Evolutionary conservation across 2,888 invertebrate species (phyloP).

Genomic region (Linnaemya tessellans): DNA sequence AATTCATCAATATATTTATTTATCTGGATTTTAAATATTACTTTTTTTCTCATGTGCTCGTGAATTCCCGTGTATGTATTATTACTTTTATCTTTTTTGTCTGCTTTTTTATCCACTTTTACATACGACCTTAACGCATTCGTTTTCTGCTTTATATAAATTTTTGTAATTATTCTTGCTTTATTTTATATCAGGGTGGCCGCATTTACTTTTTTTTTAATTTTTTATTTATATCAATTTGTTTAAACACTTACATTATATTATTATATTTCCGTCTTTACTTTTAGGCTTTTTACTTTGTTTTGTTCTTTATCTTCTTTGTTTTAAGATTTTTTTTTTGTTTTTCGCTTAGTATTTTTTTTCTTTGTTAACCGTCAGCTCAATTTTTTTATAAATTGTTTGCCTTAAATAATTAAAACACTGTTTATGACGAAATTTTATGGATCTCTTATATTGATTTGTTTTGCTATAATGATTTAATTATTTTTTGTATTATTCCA

Average conservation of each 20-base stretch:
- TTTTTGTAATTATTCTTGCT: conserved; percentile 24
- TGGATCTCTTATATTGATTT: conserved; percentile 7
- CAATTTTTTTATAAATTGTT: conserved; percentile 19
- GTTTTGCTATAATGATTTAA: neutral
- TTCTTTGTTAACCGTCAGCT: conserved; percentile 48
- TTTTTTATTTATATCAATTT: conserved; percentile 54
- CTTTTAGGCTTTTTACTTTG: conserved; percentile 63
- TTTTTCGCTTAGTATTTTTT: conserved; percentile 38
- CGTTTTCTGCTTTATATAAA: conserved; percentile 27
- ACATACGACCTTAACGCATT: conserved; percentile 65
- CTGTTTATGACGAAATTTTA: neutral
- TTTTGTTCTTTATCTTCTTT: conserved; percentile 70
- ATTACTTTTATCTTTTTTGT: conserved; percentile 41
- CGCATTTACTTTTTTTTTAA: conserved; percentile 10
- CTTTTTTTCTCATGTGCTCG: conserved; percentile 36
- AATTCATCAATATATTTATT: conserved; percentile 44
- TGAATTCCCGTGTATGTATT: conserved; percentile 14
- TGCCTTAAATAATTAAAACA: neutral
- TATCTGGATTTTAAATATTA: conserved; percentile 41
- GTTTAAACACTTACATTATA: conserved; percentile 63
- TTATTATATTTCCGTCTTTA: conserved; percentile 56
- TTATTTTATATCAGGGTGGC: conserved; percentile 45
- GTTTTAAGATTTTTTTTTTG: conserved; percentile 64
- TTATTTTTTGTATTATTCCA: conserved; percentile 1
- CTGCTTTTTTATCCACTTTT: conserved; percentile 27